Conservation (phyloP, 35 echinoderm and acorn worm species). For the Heliocidaris tuberculata region DNA sequence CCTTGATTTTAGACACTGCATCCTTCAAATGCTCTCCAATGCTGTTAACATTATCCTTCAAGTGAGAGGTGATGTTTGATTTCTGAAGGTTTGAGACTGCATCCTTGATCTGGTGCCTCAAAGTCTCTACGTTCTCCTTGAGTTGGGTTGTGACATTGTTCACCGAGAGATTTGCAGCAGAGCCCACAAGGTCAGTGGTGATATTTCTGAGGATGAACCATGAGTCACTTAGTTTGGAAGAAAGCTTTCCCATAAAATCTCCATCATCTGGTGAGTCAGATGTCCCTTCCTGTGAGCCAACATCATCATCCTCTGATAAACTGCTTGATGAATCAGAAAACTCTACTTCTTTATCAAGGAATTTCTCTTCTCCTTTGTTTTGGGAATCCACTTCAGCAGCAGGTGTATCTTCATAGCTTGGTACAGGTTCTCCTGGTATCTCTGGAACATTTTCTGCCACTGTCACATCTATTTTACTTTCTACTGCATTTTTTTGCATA, state of each 20-base stretch:
- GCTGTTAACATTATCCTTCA: conserved; percentile 23
- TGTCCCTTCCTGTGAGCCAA: neutral
- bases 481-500: too few species aligned
- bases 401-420: neutral
- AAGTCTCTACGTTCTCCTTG: conserved; percentile 33
- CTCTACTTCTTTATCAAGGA: neutral
- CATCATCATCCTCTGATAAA: neutral
- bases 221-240: conserved; percentile 5
- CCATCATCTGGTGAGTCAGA: neutral
- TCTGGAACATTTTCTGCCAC: too few species aligned
- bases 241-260: neutral
- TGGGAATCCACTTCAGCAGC: neutral
- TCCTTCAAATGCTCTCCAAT: conserved; percentile 14
- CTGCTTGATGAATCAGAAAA: neutral
- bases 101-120: conserved; percentile 45
- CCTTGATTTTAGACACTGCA: neutral
- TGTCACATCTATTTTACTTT: too few species aligned
- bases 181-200: neutral
- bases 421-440: neutral
- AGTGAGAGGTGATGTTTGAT: conserved; percentile 11
- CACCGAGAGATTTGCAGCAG: neutral
- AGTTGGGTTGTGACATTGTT: conserved; percentile 29
- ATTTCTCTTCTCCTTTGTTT: neutral
- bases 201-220: conserved; percentile 32
- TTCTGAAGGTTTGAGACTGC: conserved; percentile 19